Evolutionary conservation across 2,797 vertebrate species (phyloP).

Genomic region (Delichon dasypus): DNA sequence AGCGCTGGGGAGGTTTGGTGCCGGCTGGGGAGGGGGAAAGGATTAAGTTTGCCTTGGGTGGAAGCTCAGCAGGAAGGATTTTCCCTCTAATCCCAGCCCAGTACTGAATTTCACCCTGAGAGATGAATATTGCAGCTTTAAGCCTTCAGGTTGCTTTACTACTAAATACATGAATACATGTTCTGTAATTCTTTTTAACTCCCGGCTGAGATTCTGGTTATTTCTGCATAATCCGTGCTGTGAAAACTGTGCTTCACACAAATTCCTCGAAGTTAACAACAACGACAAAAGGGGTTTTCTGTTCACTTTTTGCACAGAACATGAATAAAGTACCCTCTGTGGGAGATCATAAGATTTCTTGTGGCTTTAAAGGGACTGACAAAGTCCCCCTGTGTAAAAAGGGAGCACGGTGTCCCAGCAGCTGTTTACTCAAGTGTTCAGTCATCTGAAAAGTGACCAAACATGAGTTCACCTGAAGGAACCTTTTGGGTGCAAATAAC

Average conservation of each 20-base stretch:
- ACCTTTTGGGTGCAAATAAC: neutral
- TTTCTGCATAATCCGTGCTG: constrained; percentile 56
- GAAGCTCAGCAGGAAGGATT: constrained; percentile 1
- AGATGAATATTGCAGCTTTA: constrained; percentile 54
- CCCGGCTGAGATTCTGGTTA: constrained; percentile 31
- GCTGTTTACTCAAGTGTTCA: constrained; percentile 29
- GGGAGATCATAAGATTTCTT: neutral
- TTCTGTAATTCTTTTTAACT: constrained; percentile 59
- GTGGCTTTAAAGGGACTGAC: constrained; percentile 36
- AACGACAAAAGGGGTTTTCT: neutral
- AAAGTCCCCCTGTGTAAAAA: neutral
- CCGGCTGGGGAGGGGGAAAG: neutral
- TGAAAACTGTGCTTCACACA: constrained; percentile 55
- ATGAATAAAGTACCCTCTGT: neutral
- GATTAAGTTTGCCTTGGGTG: neutral
- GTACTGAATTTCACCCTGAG: constrained; percentile 13
- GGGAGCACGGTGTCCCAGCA: constrained; percentile 9
- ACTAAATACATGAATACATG: constrained; percentile 53
- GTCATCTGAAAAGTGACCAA: constrained; percentile 46
- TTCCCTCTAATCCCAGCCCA: constrained; percentile 1
- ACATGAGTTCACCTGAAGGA: neutral
- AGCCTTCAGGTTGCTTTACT: constrained; percentile 54
- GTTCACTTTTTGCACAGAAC: constrained; percentile 53
- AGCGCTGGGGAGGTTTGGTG: neutral
- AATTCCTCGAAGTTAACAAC: neutral